Evolutionary conservation across 1,140 invertebrate genomes (phyloP), one percentile per base, ranked within the genome.

Genomic region (Drosophila paulistorum): DNA sequence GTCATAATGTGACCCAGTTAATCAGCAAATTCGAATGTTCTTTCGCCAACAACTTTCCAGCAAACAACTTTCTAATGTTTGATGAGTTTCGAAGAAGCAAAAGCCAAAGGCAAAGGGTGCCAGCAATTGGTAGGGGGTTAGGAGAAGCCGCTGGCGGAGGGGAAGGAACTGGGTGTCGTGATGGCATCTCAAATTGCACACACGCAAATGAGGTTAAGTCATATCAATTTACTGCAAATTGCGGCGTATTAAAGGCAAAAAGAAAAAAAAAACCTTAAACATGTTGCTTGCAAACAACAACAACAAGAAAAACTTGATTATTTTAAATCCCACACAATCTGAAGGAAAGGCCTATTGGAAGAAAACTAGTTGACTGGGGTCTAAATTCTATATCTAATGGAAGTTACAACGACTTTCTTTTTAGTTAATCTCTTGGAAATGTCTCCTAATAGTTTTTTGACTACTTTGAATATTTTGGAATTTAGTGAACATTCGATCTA

Each of bases 1-100:
- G 67, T 68, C 67, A 71, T 68, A 60, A 57, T 35, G 59, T 79
- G 80, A 75, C 80, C 80, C 57, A 59, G 57, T 59, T 59, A 37
- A 59, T 59, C 45, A 51, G 45, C 17, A 3, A 39, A 39, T 39
- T 39, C 6, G 5, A 39, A 11, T 9, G 37, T 39, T 39, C 37
- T 39, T 39, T 39, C 3, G 3, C 37, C 37, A 39, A 11, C 37
- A 39, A 39, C 37, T 39, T 39, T 39, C 37, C 37, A 39, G 11
- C 37, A 39, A 39, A 51, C 45, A 51, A 51, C 45, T 51, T 51
- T 51, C 45, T 51, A 51, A 51, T 51, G 20, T 51, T 51, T 51
- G 45, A 51, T 51, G 17, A 23, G 45, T 11, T 51, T 3, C 5
- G 6, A 7, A 45, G 14, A 45, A 7, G n/a, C n/a, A 23, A 51